Percentiles rank a stretch among this genome's conserved stretches.
These are phyloP conservation scores for Drosophila santomea DNA, from an alignment of 1,140 invertebrate genomes.

Conservation along the genomic window DNA sequence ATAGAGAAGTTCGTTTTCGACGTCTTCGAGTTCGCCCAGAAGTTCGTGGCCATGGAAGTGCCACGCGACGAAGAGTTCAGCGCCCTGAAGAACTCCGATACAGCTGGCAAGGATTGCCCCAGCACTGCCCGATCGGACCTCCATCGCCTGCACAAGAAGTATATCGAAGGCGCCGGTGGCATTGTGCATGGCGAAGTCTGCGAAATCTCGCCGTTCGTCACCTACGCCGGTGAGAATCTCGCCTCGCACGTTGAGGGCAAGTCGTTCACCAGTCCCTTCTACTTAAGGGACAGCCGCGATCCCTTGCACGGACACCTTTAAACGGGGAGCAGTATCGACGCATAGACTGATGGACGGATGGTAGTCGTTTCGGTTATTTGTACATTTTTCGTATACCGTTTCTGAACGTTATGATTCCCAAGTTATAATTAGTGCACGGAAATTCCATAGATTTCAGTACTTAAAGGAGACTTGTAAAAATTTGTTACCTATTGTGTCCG, in stretches of 20 bases:
- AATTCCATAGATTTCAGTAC: constrained; percentile 66
- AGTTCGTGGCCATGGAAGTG: constrained; percentile 97
- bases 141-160: constrained; percentile 92
- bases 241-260: constrained; percentile 88
- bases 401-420: constrained; percentile 27
- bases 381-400: constrained; percentile 31
- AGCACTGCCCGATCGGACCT: constrained; percentile 93
- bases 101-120: constrained; percentile 94
- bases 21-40: constrained; percentile 96
- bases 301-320: constrained; percentile 72
- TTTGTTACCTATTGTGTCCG: constrained; percentile 32
- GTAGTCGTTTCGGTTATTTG: constrained; percentile 40
- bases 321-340: constrained; percentile 1
- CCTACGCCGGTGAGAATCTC: constrained; percentile 95
- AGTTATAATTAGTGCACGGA: constrained; percentile 26
- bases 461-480: constrained; percentile 52
- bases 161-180: constrained; percentile 94
- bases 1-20: constrained; percentile 99
- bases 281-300: constrained; percentile 84
- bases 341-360: constrained; percentile 67
- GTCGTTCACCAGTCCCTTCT: constrained; percentile 89
- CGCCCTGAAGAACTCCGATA: constrained; percentile 97
- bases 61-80: constrained; percentile 97
- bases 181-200: constrained; percentile 89
- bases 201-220: constrained; percentile 96